Conservation (phyloP, 2,797 vertebrate species). For the Heliangelus exortis region DNA sequence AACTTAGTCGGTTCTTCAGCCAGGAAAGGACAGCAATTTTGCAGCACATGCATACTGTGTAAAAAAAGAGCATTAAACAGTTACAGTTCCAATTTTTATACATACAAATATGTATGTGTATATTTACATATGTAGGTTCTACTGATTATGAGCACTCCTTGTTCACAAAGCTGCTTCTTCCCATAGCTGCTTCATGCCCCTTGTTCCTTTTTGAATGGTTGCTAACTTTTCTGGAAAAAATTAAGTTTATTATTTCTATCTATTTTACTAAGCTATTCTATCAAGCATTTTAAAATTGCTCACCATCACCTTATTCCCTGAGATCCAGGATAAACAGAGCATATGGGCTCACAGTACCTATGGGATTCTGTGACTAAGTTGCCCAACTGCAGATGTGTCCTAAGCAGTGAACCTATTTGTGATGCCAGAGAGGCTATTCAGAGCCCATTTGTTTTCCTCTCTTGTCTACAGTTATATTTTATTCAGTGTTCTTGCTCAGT, state of each 20-base stretch:
- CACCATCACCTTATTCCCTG: neutral
- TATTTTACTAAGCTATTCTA: neutral
- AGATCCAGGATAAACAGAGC: neutral
- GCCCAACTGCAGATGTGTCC: neutral
- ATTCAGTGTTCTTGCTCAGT: neutral
- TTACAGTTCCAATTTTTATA: neutral
- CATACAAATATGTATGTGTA: neutral
- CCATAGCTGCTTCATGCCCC: neutral
- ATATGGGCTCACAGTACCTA: rapidly evolving
- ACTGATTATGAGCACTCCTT: neutral
- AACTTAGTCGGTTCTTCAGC: neutral
- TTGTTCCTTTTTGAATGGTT: neutral
- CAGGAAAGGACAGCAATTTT: neutral
- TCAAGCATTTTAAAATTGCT: neutral
- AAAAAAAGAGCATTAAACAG: neutral
- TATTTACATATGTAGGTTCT: neutral
- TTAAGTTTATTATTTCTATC: neutral
- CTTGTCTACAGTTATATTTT: neutral
- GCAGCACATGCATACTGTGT: neutral
- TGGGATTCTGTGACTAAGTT: neutral
- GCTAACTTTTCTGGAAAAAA: neutral
- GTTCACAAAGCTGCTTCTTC: neutral
- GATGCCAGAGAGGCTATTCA: neutral
- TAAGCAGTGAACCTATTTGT: neutral
- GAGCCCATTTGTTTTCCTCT: neutral